phyloP scores from a whole-genome alignment of 2,113 vertebrate genomes.

The Ranitomeya imitator region DNA sequence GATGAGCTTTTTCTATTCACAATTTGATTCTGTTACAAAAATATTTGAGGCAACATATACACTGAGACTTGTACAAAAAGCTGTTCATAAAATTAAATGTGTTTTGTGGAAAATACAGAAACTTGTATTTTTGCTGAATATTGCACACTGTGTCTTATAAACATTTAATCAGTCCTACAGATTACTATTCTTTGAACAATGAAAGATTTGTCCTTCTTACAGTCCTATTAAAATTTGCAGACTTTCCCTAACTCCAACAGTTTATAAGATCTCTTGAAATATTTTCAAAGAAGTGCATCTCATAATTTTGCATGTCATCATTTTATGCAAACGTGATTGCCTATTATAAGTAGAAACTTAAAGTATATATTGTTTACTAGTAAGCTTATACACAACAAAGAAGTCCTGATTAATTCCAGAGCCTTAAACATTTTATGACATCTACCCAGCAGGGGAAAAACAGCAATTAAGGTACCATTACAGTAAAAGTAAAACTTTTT shows the following conservation, averaged over 20 bases:
- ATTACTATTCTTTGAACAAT: neutral
- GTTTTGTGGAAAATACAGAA: neutral
- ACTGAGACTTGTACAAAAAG: neutral
- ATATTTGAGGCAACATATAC: neutral
- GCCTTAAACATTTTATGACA: conserved; percentile 36
- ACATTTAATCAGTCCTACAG: neutral
- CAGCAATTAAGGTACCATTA: neutral
- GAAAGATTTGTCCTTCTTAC: neutral
- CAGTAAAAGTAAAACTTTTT: neutral
- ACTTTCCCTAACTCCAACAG: neutral
- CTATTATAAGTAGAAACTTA: conserved; percentile 36
- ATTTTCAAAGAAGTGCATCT: conserved; percentile 1
- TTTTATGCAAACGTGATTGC: conserved; percentile 36
- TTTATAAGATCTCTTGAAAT: conserved; percentile 25
- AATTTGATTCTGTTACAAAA: neutral
- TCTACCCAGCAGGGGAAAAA: conserved; percentile 42
- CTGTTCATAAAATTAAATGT: neutral
- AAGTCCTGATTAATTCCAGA: conserved; percentile 36
- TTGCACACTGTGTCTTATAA: neutral
- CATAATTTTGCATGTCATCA: conserved; percentile 32
- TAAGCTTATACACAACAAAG: conserved; percentile 34
- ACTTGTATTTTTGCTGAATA: neutral
- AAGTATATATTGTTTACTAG: conserved; percentile 38
- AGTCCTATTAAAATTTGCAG: conserved; percentile 27
- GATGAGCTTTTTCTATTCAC: neutral